Base-by-base conservation (phyloP, 1,140 invertebrate genomes). In the Xylocopa sonorina region DNA sequence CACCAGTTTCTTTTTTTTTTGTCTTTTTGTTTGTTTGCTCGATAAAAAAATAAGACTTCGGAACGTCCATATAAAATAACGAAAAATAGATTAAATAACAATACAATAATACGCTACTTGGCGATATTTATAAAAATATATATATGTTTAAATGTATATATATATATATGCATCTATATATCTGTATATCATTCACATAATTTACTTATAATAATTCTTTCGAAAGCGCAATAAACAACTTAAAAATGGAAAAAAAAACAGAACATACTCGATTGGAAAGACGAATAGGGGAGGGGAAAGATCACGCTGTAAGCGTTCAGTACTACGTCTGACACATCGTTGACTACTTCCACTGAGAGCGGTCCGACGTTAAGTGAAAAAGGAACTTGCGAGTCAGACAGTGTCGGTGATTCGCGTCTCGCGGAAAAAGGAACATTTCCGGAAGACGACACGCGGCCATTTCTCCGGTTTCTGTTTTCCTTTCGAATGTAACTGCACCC, bases 151-250 rank as follows among this genome's bases (percentile, higher is more conserved):
- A n/a, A n/a, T n/a, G n/a, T n/a, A n/a, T n/a, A n/a, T n/a, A 16
- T 48, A 55, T 75, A 21, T 68, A 5, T 51, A 14, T 69, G 32
- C 55, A 57, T 55, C 55, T 57, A 68, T 38, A 68, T 68, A 38
- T 66, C 7, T 66, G n/a, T 66, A 66, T 73, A 60, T 63, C 32
- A 60, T 78, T 71, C 71, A 71, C 55, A 27, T 78, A 78, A 78
- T 71, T 71, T 78, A 78, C 55, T 62, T 51, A 71, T 41, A 78
- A 71, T 71, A 71, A 78, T n/a, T 62, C 55, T 78, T 12, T 78
- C 46, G 18, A 66, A 75, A 43, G 24, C 66, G 66, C 66, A 51
- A n/a, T 46, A 78, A 78, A 78, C 34, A 78, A 71, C 21, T 29
- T 60, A 71, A 38, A 77, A 71, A 78, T 27, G 34, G 29, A 16